phyloP scores from a whole-genome alignment of 2,797 vertebrate species.

The Macropus fuliginosus region DNA sequence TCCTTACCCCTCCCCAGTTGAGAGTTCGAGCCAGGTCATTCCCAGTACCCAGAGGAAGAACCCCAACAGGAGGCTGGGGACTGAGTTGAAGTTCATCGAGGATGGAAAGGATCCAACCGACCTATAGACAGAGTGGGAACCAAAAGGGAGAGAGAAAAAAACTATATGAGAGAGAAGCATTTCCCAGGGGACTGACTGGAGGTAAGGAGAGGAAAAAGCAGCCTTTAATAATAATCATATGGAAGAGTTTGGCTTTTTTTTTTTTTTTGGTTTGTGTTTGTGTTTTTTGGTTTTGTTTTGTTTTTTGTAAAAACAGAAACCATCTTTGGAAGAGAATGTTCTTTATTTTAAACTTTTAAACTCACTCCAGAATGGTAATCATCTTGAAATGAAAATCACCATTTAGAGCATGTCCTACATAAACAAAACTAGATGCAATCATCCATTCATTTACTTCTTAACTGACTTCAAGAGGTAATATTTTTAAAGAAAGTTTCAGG shows the following conservation, averaged over 20 bases:
- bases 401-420: background rate
- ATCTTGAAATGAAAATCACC: background rate
- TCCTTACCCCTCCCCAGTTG: conserved; percentile 99
- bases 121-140: conserved; percentile 84
- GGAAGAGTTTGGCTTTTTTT: background rate
- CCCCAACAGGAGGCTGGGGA: conserved; percentile 96
- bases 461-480: conserved; percentile 20
- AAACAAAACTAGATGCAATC: conserved; percentile 32
- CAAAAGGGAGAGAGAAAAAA: conserved; percentile 68
- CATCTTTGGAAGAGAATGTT: background rate
- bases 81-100: conserved; percentile 96
- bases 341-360: background rate
- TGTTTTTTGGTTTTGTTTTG: background rate
- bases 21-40: conserved; percentile 99
- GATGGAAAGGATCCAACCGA: conserved; percentile 98
- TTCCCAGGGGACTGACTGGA: background rate
- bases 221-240: background rate
- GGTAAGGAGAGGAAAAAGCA: background rate
- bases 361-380: conserved; percentile 9
- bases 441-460: conserved; percentile 7
- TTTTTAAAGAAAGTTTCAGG: background rate
- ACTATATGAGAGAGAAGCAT: conserved; percentile 49
- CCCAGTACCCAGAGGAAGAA: conserved; percentile 98
- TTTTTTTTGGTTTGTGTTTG: background rate
- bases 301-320: background rate